Percentiles rank a stretch among this genome's conserved stretches.
These are phyloP conservation scores for Geophilus truncorum DNA, from an alignment of 2,888 invertebrate species.

Conservation along the genomic window DNA sequence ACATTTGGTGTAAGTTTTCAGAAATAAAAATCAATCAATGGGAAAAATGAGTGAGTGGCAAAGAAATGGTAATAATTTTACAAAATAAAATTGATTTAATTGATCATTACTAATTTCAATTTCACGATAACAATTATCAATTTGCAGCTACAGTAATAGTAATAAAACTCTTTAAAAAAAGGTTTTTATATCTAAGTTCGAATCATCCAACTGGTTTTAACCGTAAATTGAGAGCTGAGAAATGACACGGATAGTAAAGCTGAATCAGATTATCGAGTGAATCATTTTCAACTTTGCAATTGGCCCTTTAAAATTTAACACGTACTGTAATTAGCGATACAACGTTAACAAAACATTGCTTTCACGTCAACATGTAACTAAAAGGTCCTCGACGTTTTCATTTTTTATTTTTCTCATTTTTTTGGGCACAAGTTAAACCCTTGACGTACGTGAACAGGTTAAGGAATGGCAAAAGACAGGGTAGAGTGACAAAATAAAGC, in stretches of 20 bases:
- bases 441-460: not conserved
- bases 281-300: not conserved
- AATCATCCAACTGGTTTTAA: constrained; percentile 18
- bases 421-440: not conserved
- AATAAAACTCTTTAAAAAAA: not conserved
- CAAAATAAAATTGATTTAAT: no score
- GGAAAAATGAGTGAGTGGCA: no score
- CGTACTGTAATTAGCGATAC: no score
- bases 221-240: not conserved
- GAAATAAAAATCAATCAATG: not conserved
- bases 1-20: not conserved
- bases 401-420: no score
- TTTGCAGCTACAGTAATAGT: no score
- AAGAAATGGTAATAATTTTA: not conserved
- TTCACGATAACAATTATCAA: no score
- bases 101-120: no score
- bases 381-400: no score
- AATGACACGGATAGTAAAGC: not conserved
- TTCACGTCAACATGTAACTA: no score
- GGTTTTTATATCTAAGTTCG: not conserved
- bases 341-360: no score
- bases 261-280: not conserved
- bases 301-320: no score
- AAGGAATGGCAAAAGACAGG: not conserved
- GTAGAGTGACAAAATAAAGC: not conserved